A percentile compares a stretch with the other conserved stretches of the same genome.
phyloP scores from a whole-genome alignment of 2,797 vertebrate genomes.

The Xiphophorus birchmanni region DNA sequence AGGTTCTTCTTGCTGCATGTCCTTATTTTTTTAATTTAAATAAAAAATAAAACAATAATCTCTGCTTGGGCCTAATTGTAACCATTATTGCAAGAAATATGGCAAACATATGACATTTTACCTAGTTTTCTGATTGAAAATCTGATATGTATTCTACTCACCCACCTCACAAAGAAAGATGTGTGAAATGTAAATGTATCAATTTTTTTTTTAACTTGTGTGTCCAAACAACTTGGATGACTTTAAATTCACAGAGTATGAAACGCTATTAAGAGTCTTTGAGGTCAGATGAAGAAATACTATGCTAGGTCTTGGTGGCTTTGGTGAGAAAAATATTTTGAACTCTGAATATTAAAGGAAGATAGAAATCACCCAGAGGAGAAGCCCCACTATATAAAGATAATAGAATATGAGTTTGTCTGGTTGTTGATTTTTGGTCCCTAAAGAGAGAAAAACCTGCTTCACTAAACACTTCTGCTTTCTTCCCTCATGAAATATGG shows the following conservation, averaged over 20 bases:
- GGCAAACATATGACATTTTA: background rate
- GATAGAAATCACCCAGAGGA: conserved; percentile 60
- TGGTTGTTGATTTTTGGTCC: conserved; percentile 56
- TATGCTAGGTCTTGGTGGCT: conserved; percentile 42
- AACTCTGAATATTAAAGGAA: conserved; percentile 39
- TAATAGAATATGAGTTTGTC: conserved; percentile 56
- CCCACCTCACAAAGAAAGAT: conserved; percentile 31
- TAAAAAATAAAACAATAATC: background rate
- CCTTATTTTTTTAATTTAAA: background rate
- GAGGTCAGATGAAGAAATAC: conserved; percentile 49
- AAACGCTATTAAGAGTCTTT: conserved; percentile 54
- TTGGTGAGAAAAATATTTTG: conserved; percentile 57
- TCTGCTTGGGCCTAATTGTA: background rate
- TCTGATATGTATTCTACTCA: conserved; percentile 15
- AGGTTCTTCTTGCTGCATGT: background rate
- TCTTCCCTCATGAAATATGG: conserved; percentile 71
- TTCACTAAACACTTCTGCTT: conserved; percentile 59
- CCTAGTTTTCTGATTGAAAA: background rate
- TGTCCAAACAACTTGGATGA: conserved; percentile 46
- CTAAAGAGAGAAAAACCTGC: conserved; percentile 65
- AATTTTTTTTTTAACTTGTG: conserved; percentile 9
- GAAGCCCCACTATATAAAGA: conserved; percentile 50
- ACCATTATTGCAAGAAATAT: background rate
- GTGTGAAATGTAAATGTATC: conserved; percentile 30
- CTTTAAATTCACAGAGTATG: conserved; percentile 69